Conservation (phyloP, 2,888 invertebrate species). For the Stenotaenia linearis region DNA sequence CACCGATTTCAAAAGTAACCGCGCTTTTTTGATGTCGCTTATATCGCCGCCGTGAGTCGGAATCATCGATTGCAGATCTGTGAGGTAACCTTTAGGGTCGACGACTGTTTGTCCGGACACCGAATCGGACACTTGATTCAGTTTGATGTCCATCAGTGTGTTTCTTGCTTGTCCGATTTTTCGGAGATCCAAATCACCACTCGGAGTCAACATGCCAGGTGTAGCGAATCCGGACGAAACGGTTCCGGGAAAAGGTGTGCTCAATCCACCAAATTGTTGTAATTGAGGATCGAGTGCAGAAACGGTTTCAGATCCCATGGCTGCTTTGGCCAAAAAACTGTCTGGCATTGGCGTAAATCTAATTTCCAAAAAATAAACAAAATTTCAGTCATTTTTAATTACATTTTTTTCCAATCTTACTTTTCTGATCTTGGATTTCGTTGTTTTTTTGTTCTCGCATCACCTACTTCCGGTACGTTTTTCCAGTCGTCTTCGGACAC, state of each 20-base stretch:
- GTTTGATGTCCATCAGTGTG: conserved; percentile 96
- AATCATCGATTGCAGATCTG: conserved; percentile 98
- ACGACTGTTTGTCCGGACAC: conserved; percentile 99
- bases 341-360: conserved; percentile 94
- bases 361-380: conserved; percentile 30
- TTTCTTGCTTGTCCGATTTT: conserved; percentile 99
- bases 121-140: conserved; percentile 92
- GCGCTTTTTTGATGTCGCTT: conserved; percentile 91
- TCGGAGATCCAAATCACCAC: conserved; percentile 84
- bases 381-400: neutral
- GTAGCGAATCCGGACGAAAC: conserved; percentile 69
- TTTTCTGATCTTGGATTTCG: conserved; percentile 91
- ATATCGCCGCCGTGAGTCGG: conserved; percentile 98
- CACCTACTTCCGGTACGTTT: conserved; percentile 97
- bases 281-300: conserved; percentile 69
- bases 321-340: conserved; percentile 81
- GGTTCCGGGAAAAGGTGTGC: conserved; percentile 59
- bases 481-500: conserved; percentile 93
- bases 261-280: conserved; percentile 63
- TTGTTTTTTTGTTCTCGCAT: conserved; percentile 92
- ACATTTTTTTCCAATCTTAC: conserved; percentile 41
- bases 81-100: conserved; percentile 99
- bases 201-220: conserved; percentile 57
- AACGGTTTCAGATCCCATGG: conserved; percentile 63
- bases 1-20: conserved; percentile 89